phyloP scores from a whole-genome alignment of 2,888 invertebrate genomes.

The Polydesmus complanatus region DNA sequence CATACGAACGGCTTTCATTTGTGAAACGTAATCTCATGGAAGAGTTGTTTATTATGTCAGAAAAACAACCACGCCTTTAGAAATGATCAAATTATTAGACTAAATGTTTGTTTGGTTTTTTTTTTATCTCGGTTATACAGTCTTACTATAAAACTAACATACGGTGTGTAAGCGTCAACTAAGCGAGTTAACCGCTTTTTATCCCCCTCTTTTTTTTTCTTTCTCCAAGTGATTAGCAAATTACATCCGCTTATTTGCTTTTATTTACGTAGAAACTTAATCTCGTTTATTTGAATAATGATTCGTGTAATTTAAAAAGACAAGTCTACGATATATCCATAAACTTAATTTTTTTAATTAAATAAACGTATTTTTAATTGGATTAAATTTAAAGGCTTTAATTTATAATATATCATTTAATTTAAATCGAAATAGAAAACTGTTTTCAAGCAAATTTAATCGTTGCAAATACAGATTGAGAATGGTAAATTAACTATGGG shows the following conservation, averaged over 20 bases:
- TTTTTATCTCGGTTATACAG: not conserved
- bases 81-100: not conserved
- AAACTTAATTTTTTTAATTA: no score
- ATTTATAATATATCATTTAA: no score
- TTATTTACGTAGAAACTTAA: not conserved
- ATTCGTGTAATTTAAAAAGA: not conserved
- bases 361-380: no score
- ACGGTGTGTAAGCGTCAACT: no score
- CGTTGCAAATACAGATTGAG: no score
- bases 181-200: not conserved
- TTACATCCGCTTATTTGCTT: not conserved
- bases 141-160: no score
- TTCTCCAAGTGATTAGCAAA: not conserved
- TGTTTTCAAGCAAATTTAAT: no score
- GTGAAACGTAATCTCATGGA: not conserved
- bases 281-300: not conserved
- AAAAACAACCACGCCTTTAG: not conserved
- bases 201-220: no score
- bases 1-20: not conserved
- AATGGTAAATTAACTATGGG: no score
- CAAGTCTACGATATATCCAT: not conserved
- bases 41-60: not conserved
- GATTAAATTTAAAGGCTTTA: no score
- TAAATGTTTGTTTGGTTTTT: not conserved
- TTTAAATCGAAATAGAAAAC: no score